These are phyloP conservation scores for Sebastes minor DNA, from an alignment of 2,797 vertebrate species.

Conservation along the genomic window DNA sequence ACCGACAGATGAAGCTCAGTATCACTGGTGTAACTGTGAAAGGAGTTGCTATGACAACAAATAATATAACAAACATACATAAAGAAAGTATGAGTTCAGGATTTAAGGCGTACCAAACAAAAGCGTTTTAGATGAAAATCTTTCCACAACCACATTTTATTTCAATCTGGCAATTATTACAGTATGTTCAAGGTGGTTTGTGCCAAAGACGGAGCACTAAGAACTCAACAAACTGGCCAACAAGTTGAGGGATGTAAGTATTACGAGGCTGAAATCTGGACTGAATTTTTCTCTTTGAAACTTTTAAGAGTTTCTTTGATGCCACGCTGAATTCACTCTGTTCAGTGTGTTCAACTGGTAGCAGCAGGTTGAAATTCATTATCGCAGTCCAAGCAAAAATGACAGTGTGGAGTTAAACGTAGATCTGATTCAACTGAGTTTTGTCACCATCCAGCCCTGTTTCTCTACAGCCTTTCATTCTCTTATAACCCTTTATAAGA, in stretches of 20 bases:
- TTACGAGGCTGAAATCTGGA: background rate
- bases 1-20: constrained; percentile 7
- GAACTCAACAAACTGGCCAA: background rate
- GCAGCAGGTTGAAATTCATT: constrained; percentile 6
- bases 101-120: background rate
- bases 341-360: background rate
- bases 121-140: background rate
- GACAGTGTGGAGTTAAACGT: background rate
- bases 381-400: constrained; percentile 4
- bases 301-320: background rate
- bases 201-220: background rate
- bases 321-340: background rate
- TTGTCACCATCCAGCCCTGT: too few relatives aligned
- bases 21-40: constrained; percentile 1
- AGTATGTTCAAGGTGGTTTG: background rate
- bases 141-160: background rate
- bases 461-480: too few relatives aligned
- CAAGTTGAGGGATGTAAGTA: background rate
- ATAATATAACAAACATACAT: constrained; percentile 14
- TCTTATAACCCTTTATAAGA: too few relatives aligned
- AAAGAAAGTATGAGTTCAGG: constrained; percentile 18
- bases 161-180: background rate
- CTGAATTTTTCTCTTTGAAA: background rate
- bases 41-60: constrained; percentile 56
- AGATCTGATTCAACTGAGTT: background rate